A percentile compares a stretch with the other conserved stretches of the same genome.
Evolutionary conservation across 2,797 vertebrate genomes (phyloP).

Genomic region (Alcedo atthis): DNA sequence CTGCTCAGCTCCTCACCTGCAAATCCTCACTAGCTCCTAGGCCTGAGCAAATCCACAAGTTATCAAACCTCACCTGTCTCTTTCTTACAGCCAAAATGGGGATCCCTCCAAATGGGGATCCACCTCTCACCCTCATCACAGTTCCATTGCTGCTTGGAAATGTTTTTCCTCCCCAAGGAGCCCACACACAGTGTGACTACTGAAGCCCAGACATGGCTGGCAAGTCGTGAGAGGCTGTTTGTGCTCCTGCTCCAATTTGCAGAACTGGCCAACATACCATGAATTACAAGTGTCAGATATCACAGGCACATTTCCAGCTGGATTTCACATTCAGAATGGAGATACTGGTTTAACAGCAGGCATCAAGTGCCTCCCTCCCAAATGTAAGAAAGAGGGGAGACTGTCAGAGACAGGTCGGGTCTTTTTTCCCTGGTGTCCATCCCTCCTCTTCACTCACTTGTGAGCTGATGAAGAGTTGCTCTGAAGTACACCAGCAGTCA

Average conservation of each 20-base stretch:
- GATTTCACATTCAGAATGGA: conserved; percentile 41
- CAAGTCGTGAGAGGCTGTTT: conserved; percentile 24
- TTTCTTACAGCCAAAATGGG: neutral
- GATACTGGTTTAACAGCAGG: neutral
- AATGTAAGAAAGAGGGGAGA: neutral
- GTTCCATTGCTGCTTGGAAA: neutral
- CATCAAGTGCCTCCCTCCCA: conserved; percentile 22
- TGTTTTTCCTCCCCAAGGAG: neutral
- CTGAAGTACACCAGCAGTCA: neutral
- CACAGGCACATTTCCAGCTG: conserved; percentile 60
- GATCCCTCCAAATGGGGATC: neutral
- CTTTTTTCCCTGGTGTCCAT: neutral
- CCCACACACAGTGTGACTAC: conserved; percentile 36
- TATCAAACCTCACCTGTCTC: neutral
- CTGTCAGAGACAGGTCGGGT: neutral
- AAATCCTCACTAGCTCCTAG: neutral
- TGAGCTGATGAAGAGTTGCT: neutral
- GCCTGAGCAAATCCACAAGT: neutral
- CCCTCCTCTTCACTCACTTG: neutral
- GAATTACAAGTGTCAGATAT: conserved; percentile 59
- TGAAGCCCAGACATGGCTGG: conserved; percentile 33
- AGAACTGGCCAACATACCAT: neutral
- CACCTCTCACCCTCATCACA: neutral
- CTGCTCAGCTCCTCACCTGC: neutral
- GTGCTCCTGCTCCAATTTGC: neutral